Evolutionary conservation across 2,113 vertebrate genomes (phyloP), one percentile per base, ranked within the genome.

Genomic region (Martes martes): DNA sequence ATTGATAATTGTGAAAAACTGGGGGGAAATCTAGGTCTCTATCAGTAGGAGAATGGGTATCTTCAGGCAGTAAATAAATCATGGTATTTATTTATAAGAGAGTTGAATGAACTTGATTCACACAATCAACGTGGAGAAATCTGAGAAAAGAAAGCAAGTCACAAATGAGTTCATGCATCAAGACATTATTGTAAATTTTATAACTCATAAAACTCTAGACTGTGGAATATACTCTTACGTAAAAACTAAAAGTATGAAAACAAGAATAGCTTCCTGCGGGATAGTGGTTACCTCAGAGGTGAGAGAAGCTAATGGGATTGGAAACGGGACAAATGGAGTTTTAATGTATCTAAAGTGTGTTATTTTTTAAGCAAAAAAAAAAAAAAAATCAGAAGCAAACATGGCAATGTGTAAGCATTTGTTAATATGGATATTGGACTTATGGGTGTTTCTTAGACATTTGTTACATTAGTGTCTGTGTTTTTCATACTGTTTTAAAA

Each of bases 401-500:
- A 52, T 82, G 50, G 36, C 21, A 95, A 83, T 89, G 61, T n/a
- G 39, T 84, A 76, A 80, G 39, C 80, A 90, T 94, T 84, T 94
- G 50, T 92, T 94, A 95, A 80, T 83, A 86, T 39, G 47, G 42
- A 87, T 86, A 42, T 9, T 50, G 50, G 93, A 84, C 31, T 80
- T 57, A n/a, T 6, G 24, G 47, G 45, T 23, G 1, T 63, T 92
- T 83, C 85, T 71, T 50, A 39, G 79, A 24, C 23, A 45, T 86
- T 92, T 76, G 52, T 85, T 86, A 28, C n/a, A 95, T 71, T 80
- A 47, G 31, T 59, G 73, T 82, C 52, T 88, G 21, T 82, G 36
- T 69, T 78, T 89, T 91, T 92, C 76, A 89, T 55, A 36, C n/a
- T 88, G 9, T 91, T 94, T 18, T 89, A 50, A 95, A 93, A 95